Evolutionary conservation across 2,113 vertebrate species (phyloP).

Genomic region (Jaculus jaculus): DNA sequence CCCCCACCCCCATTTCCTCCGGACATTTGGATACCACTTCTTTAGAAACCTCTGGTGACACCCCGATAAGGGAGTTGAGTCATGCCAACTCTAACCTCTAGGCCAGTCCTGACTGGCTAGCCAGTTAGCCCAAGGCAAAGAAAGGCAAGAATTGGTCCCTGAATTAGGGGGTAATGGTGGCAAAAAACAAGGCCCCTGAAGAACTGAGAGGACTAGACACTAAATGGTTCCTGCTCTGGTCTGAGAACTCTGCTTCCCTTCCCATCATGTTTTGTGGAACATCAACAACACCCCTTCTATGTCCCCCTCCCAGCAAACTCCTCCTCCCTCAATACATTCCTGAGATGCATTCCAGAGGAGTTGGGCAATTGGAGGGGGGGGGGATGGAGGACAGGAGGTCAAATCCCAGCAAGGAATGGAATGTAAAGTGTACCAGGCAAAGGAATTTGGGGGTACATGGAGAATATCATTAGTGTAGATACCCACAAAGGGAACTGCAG

Average conservation of each 20-base stretch:
- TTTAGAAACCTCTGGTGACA: conserved; percentile 71
- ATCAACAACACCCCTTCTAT: not conserved
- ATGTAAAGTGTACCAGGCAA: conserved; percentile 59
- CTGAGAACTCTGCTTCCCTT: conserved; percentile 41
- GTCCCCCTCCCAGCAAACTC: conserved; percentile 62
- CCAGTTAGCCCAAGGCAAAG: not conserved
- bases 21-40: conserved; percentile 68
- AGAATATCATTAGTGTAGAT: conserved; percentile 36
- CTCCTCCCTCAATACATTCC: conserved; percentile 82
- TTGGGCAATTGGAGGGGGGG: conserved; percentile 77
- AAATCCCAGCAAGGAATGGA: conserved; percentile 81
- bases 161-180: not conserved
- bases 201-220: not conserved
- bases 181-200: conserved; percentile 9
- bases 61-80: conserved; percentile 78
- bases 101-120: not conserved
- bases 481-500: conserved; percentile 28
- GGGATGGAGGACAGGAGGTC: conserved; percentile 72
- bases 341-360: conserved; percentile 83
- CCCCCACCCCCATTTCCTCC: conserved; percentile 68
- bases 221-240: not conserved
- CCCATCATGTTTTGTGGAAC: conserved; percentile 38
- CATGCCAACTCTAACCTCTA: conserved; percentile 56
- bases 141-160: not conserved
- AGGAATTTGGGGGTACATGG: conserved; percentile 64